phyloP scores from a whole-genome alignment of 2,888 invertebrate species.

The Coleophora flavipennella region DNA sequence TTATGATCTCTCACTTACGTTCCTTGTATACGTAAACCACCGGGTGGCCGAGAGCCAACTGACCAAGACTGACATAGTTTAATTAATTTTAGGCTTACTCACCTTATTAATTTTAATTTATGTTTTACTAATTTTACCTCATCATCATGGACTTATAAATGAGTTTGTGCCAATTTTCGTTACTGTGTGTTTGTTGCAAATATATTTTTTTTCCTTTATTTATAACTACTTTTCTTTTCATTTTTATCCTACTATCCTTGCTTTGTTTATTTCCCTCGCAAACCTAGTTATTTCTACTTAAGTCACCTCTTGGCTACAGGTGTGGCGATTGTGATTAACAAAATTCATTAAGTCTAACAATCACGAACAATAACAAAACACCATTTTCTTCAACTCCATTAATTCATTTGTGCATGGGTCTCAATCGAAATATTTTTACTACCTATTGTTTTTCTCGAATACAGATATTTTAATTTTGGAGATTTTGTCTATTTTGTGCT shows the following conservation, averaged over 20 bases:
- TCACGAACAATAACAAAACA: slow-evolving; percentile 51
- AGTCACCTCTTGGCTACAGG: slow-evolving; percentile 50
- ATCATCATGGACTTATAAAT: slow-evolving; percentile 23
- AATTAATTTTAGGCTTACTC: slow-evolving; percentile 33
- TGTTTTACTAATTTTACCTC: slow-evolving; percentile 37
- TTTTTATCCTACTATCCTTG: slow-evolving; percentile 66
- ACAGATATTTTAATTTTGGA: slow-evolving; percentile 24
- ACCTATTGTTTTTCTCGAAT: slow-evolving; percentile 29
- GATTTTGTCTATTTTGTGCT: slow-evolving; percentile 53
- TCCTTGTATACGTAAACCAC: slow-evolving; percentile 46
- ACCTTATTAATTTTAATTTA: slow-evolving; percentile 51
- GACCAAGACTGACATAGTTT: slow-evolving; percentile 56
- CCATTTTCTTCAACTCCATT: slow-evolving; percentile 68
- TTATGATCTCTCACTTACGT: slow-evolving; percentile 53
- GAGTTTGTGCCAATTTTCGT: slow-evolving; percentile 56
- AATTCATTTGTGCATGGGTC: slow-evolving; percentile 70
- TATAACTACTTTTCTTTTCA: slow-evolving; percentile 68
- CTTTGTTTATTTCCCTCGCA: slow-evolving; percentile 58
- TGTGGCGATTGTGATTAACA: slow-evolving; percentile 63
- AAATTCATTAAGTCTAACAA: slow-evolving; percentile 46
- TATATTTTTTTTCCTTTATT: slow-evolving; percentile 63
- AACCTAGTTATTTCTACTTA: slow-evolving; percentile 54
- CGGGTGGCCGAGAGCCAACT: slow-evolving; percentile 18
- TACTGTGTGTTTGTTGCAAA: slow-evolving; percentile 71
- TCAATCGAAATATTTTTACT: slow-evolving; percentile 48